Percentiles rank a stretch among this genome's conserved stretches.
Conservation (phyloP, 2,113 vertebrate species). For the Dicentrarchus labrax region DNA sequence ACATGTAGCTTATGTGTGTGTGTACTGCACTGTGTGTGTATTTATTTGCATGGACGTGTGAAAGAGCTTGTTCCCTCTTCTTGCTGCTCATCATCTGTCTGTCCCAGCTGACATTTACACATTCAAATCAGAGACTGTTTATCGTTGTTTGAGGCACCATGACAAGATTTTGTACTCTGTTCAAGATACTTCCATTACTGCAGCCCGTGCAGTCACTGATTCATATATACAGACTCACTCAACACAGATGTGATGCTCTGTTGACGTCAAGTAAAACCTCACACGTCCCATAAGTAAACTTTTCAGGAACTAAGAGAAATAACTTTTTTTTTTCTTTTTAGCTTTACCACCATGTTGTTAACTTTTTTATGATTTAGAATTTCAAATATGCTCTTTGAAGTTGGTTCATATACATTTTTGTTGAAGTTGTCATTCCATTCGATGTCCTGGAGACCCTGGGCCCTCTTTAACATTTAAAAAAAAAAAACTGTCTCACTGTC, state of each 20-base stretch:
- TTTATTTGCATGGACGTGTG: conserved; percentile 65
- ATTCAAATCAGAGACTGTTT: conserved; percentile 73
- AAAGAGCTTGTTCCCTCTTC: conserved; percentile 67
- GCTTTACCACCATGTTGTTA: neutral
- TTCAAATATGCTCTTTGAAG: neutral
- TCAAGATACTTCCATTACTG: conserved; percentile 1
- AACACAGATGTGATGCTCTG: conserved; percentile 8
- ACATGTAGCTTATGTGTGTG: conserved; percentile 1
- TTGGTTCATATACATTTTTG: neutral
- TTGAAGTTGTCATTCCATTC: neutral
- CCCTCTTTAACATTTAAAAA: neutral
- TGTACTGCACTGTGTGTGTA: neutral
- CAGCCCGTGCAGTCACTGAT: neutral
- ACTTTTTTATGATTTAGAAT: neutral
- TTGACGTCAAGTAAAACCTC: conserved; percentile 13
- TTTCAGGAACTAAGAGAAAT: conserved; percentile 57
- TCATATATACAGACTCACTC: neutral
- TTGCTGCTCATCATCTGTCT: conserved; percentile 36
- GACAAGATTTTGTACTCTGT: conserved; percentile 56
- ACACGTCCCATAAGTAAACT: conserved; percentile 13
- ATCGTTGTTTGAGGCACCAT: conserved; percentile 50
- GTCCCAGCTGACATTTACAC: conserved; percentile 73
- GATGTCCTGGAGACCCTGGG: neutral
- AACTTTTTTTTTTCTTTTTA: neutral
- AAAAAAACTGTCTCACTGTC: too few relatives aligned